These are phyloP conservation scores for Phrynocephalus vlangalii DNA, from an alignment of 2,797 vertebrate species.

Conservation along the genomic window DNA sequence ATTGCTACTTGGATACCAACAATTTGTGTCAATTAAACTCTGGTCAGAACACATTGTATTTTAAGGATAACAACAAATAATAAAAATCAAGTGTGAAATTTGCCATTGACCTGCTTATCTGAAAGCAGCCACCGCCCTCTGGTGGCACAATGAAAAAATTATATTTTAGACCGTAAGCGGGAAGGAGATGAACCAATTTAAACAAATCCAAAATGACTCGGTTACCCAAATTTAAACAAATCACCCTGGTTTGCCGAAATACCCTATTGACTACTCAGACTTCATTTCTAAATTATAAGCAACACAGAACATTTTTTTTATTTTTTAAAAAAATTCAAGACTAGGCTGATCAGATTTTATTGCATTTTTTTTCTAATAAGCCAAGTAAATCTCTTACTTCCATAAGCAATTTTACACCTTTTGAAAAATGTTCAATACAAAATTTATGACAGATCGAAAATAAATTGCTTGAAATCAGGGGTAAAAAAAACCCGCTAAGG, in stretches of 20 bases:
- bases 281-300: not conserved
- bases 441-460: not conserved
- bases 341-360: not conserved
- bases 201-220: slow-evolving; percentile 28
- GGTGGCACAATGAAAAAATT: slow-evolving; percentile 49
- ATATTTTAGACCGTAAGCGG: slow-evolving; percentile 30
- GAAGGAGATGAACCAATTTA: slow-evolving; percentile 25
- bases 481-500: not conserved
- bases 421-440: slow-evolving; percentile 26
- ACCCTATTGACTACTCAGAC: not conserved
- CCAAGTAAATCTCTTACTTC: not conserved
- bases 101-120: not conserved
- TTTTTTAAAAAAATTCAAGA: not conserved
- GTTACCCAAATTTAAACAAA: not conserved
- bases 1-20: not conserved
- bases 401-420: not conserved
- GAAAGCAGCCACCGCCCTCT: slow-evolving; percentile 65
- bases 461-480: not conserved
- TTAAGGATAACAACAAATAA: not conserved
- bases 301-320: not conserved
- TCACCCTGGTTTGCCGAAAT: not conserved
- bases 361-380: not conserved
- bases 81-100: slow-evolving; percentile 6
- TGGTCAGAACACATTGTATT: not conserved
- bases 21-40: slow-evolving; percentile 9